Evolutionary conservation across 2,113 vertebrate genomes (phyloP), one percentile per base, ranked within the genome.

Genomic region (Puma concolor): DNA sequence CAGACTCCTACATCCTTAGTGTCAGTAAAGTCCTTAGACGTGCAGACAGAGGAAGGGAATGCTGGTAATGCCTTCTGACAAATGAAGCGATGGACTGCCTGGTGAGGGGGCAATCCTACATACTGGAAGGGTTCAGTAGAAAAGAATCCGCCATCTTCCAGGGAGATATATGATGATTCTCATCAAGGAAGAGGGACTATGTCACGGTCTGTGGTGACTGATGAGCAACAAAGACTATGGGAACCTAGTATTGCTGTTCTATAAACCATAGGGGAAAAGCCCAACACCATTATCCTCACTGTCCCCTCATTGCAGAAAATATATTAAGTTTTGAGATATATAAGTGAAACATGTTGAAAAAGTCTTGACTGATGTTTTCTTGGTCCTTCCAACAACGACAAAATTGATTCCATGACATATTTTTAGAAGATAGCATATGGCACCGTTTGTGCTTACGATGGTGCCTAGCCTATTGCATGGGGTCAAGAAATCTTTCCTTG

Each of bases 141-240:
- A 21, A 38, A 38, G 44, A 63, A n/a, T 15, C 13, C 10, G 1
- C 48, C 38, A 9, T 50, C 54, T 54, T 16, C 33, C 38, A 31
- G 27, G 69, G 25, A 23, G 12, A 0, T 0, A 29, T 12, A 0
- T 0, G 21, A 17, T 64, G 23, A 41, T 14, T 36, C 57, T 84
- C 41, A 29, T 31, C 36, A 54, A 60, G 48, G 13, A 57, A 69
- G 52, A 33, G 14, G 15, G 10, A 38, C 6, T 12, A 2, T 11
- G 31, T 44, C 77, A 44, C n/a, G 25, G 36, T 48, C 36, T 25
- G 21, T 74, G 23, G 21, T 66, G 41, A 29, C 16, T 29, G 13
- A n/a, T 67, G 48, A 66, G 36, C 72, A 48, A 31, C 5, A 48
- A 82, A 63, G 82, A 44, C 25, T 38, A 33, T 7, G 16, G 38